Base-by-base conservation (phyloP, 2,797 vertebrate species). In the Dromococcyx pavoninus region DNA sequence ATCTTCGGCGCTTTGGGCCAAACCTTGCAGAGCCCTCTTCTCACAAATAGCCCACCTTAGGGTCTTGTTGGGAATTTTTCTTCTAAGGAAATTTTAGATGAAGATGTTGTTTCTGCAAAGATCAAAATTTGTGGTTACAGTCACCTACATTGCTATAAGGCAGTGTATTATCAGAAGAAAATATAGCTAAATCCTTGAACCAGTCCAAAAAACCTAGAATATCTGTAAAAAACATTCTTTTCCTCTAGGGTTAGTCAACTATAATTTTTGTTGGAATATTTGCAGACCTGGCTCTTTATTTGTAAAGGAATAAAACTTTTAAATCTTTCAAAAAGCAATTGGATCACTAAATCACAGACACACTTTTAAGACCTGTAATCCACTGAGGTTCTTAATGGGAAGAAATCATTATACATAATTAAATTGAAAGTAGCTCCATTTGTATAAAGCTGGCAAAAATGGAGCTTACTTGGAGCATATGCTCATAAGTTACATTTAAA, bases 1-100 rank as follows among this genome's bases (percentile, higher is more conserved):
- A 96, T 97, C 89, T 94, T 95, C 89, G 86, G 46, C 0, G 91
- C 96, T 97, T 66, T 93, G 85, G 91, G 95, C 91, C 91, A 95
- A 88, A 93, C 82, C 76, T 91, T 78, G 60, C 73, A 81, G 28
- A 94, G 57, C 43, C 82, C 41, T 81, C 82, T 72, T 83, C 76
- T 89, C 73, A 76, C 66, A 89, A 86, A 83, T 5, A 94, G 69
- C 50, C 73, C 89, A 94, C 82, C 76, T 77, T 84, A 89, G 92
- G 82, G 70, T 79, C 85, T 88, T 77, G 76, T 32, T 75, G 70
- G 58, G 79, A 81, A 54, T 89, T 94, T 93, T 69, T 86, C 76
- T 93, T 89, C 70, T 71, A 72, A 96, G 70, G 70, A 91, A 92
- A 73, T 92, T 91, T 95, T 81, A 89, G 75, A 91, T 89, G 66